Base-by-base conservation (phyloP, 2,888 invertebrate species). In the Drosophila tanythrix region DNA sequence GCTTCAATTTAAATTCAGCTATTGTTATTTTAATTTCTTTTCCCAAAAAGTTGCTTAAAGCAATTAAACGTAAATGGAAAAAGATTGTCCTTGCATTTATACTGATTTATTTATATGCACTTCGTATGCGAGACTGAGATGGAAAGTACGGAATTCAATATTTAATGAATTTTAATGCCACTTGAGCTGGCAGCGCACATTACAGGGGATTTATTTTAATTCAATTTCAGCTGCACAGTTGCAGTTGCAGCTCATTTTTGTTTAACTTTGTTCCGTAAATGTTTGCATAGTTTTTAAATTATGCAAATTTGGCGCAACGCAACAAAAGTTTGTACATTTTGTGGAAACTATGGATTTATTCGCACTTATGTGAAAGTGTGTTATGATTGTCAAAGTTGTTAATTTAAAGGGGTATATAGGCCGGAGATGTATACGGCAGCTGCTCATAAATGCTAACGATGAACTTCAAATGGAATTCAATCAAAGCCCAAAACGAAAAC, bases 101-200 rank as follows among this genome's bases (percentile, higher is more conserved):
- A 52, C 69, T 70, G 74, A 74, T 85, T 85, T 78, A 83, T 79
- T 86, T 84, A 74, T 85, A 88, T 71, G 83, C 78, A 88, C 75
- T 82, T 84, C 29, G 18, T 71, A 13, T 40, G 56, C 46, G 25
- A 70, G 72, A 48, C 57, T 64, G 64, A 50, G 55, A 27, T 48
- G 46, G 64, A 4, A 31, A 3, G 57, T n/a, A 7, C 6, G 15
- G 2, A n/a, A 70, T 76, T 72, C 48, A 74, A 71, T 82, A 79
- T 79, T 79, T 79, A 85, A 86, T 83, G 77, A 75, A 58, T 70
- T 86, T 85, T 86, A 86, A 85, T 79, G 77, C 69, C 88, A 74
- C 75, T 88, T 76, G 64, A 83, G 77, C 81, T 72, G 83, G 75
- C 67, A 73, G 72, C 56, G 53, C 53, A 67, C 74, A 81, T 80